Base-by-base conservation (phyloP, 2,113 vertebrate species). In the Osmerus eperlanus region DNA sequence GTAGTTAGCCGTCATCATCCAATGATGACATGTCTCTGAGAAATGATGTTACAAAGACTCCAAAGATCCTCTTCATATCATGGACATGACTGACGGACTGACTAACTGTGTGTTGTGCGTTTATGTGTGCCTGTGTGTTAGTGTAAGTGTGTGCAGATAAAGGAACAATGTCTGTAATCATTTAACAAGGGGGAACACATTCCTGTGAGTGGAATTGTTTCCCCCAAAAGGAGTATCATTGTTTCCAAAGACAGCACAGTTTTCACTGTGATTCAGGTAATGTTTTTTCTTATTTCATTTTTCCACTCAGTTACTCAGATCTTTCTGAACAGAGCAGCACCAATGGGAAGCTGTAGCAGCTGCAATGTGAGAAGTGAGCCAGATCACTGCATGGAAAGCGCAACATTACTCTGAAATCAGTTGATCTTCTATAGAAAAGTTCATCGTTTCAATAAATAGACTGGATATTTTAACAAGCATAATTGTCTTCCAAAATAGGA, bases 81-180 rank as follows among this genome's bases (percentile, higher is more conserved):
- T 15, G 21, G 62, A 73, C 36, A 54, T 64, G 41, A 47, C 8
- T 19, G 3, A 68, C 28, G 54, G 14, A 62, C 47, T 54, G 14
- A 62, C 47, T 14, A 67, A 67, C 70, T 59, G 74, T 70, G 41
- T 3, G 25, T 12, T 56, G 71, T 70, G 53, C 67, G 51, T 28
- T 5, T 55, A 23, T 62, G 77, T 52, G 55, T 56, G 55, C n/a
- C 15, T 56, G 55, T 56, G 55, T 56, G 55, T 56, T 55, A 16
- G 54, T 55, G 54, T 53, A 47, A 36, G 3, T n/a, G 67, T 32
- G 15, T n/a, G 56, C 63, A 23, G 72, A 89, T 86, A 81, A 78
- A 62, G 70, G 72, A 75, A 84, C 72, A 70, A 55, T 64, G 83
- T 90, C 89, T 92, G 90, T 85, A 91, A 90, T 85, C 85, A 87